Conservation (phyloP, 2,888 invertebrate genomes). For the Phragmatobia fuliginosa region DNA sequence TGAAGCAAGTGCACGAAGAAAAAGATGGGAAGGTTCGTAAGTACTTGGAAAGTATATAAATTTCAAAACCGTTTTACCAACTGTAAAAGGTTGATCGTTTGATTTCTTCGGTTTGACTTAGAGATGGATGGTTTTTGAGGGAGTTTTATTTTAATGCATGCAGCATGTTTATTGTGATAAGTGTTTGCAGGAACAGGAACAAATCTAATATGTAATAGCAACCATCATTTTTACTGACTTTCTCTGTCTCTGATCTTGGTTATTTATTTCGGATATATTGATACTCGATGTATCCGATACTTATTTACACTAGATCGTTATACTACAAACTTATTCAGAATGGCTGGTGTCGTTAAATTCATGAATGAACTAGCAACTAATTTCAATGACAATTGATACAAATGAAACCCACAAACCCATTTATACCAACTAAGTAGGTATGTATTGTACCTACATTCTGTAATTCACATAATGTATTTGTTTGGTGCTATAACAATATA, state of each 20-base stretch:
- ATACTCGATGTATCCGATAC: background rate
- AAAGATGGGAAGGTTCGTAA: constrained; percentile 75
- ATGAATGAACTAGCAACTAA: background rate
- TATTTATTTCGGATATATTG: too few species aligned
- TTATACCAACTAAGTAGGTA: background rate
- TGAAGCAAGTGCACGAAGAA: constrained; percentile 79
- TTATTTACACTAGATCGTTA: background rate
- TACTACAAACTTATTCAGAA: background rate
- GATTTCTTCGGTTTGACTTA: background rate
- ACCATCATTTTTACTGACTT: too few species aligned
- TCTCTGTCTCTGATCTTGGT: too few species aligned
- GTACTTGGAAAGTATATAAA: background rate
- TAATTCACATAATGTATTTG: background rate
- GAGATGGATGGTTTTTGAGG: too few species aligned
- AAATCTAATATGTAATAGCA: too few species aligned
- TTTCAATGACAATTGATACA: background rate
- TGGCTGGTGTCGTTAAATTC: background rate
- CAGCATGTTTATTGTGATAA: too few species aligned
- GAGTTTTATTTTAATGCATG: too few species aligned
- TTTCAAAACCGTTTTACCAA: background rate
- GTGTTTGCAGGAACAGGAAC: too few species aligned
- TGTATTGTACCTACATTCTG: background rate
- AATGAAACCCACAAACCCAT: background rate
- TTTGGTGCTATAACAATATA: background rate
- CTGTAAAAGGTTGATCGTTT: background rate